phyloP scores from a whole-genome alignment of 2,797 vertebrate genomes.

The Pangasius macronema region DNA sequence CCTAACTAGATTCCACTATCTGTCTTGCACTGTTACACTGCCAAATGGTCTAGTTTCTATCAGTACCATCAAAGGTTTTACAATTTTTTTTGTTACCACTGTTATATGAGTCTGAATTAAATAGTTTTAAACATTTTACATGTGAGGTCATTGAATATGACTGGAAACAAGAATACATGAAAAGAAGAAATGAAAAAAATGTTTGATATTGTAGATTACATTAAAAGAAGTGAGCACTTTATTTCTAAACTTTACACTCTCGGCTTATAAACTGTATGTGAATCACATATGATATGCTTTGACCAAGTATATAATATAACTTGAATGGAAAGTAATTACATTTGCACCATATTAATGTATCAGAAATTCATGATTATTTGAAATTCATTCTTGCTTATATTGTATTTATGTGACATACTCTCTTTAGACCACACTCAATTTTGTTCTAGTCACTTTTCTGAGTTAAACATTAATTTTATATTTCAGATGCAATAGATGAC shows the following conservation, averaged over 20 bases:
- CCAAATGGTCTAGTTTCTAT: slow-evolving; percentile 26
- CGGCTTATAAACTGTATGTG: not conserved
- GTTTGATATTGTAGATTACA: not conserved
- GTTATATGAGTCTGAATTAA: not conserved
- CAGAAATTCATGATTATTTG: not conserved
- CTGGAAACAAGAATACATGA: not conserved
- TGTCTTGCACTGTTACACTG: slow-evolving; percentile 41
- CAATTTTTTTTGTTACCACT: not conserved
- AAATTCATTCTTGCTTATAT: not conserved
- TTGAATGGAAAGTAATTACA: not conserved
- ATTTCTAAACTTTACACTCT: not conserved
- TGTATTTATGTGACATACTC: not conserved
- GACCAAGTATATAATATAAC: not conserved
- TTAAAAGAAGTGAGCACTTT: not conserved
- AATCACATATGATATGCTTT: not conserved
- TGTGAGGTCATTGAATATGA: not conserved
- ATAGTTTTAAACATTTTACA: not conserved
- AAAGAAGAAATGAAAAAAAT: not conserved
- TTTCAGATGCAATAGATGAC: slow-evolving; percentile 29
- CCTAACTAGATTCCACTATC: slow-evolving; percentile 61
- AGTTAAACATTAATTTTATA: slow-evolving; percentile 22
- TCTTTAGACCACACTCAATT: not conserved
- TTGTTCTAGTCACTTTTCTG: not conserved
- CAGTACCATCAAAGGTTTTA: not conserved
- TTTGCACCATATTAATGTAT: not conserved